These are phyloP conservation scores for Trinectes maculatus DNA, from an alignment of 2,113 vertebrate genomes.

Conservation along the genomic window DNA sequence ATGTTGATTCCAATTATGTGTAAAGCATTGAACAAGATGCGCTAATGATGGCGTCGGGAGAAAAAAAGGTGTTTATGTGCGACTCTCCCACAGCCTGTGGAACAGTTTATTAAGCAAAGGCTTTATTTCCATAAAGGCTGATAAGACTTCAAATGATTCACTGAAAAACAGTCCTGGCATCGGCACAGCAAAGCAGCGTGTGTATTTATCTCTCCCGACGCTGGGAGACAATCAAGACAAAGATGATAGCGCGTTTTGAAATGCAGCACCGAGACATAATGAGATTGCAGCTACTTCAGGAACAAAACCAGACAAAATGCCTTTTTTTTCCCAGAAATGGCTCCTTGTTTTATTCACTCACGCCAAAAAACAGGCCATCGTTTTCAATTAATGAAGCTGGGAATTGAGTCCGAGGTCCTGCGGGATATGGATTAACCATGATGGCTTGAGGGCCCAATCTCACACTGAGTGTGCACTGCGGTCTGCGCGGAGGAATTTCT, in stretches of 20 bases:
- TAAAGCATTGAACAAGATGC: slow-evolving; percentile 78
- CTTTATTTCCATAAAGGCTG: slow-evolving; percentile 78
- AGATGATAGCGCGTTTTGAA: slow-evolving; percentile 75
- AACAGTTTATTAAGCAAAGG: slow-evolving; percentile 76
- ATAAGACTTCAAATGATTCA: slow-evolving; percentile 79
- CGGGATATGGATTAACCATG: slow-evolving; percentile 94
- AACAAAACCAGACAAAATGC: slow-evolving; percentile 88
- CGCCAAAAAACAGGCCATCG: slow-evolving; percentile 85
- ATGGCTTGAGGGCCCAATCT: slow-evolving; percentile 96
- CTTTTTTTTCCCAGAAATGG: slow-evolving; percentile 85
- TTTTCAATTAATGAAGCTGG: slow-evolving; percentile 99
- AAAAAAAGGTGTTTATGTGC: slow-evolving; percentile 77
- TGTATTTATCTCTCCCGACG: slow-evolving; percentile 69
- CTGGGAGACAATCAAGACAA: slow-evolving; percentile 76
- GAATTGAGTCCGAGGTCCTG: slow-evolving; percentile 92
- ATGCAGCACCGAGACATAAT: slow-evolving; percentile 70
- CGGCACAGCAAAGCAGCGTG: slow-evolving; percentile 54
- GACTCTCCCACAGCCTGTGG: slow-evolving; percentile 68
- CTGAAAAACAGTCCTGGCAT: slow-evolving; percentile 64
- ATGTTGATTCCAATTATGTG: slow-evolving; percentile 82
- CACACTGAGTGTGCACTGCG: slow-evolving; percentile 82
- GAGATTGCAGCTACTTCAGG: slow-evolving; percentile 84
- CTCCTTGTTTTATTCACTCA: slow-evolving; percentile 83
- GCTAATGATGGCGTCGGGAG: slow-evolving; percentile 76
- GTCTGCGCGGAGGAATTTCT: slow-evolving; percentile 83